Conservation (phyloP, 2,888 invertebrate genomes). For the Yponomeuta malinellus region DNA sequence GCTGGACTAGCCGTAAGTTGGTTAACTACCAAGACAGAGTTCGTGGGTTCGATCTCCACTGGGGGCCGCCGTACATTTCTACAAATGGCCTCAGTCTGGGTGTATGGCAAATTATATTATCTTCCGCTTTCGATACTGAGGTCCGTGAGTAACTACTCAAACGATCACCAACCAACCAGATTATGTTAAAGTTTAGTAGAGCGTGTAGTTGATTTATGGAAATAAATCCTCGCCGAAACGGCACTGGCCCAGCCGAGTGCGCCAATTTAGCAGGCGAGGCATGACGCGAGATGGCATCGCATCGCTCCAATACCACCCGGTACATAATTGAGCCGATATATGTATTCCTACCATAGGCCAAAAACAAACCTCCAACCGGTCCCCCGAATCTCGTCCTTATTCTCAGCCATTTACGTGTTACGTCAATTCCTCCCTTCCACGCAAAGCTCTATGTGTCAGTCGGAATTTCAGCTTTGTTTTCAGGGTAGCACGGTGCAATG, state of each 20-base stretch:
- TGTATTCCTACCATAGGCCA: not conserved
- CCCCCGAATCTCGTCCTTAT: not conserved
- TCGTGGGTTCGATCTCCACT: too few relatives aligned
- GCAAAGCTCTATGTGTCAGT: not conserved
- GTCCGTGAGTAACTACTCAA: too few relatives aligned
- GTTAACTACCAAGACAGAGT: too few relatives aligned
- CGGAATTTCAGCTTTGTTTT: not conserved
- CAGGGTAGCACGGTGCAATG: not conserved
- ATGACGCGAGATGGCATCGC: constrained; percentile 6
- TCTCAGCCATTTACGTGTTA: not conserved
- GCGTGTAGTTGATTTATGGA: too few relatives aligned
- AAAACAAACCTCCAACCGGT: not conserved
- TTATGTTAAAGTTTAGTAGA: too few relatives aligned
- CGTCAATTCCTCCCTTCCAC: not conserved
- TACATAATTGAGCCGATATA: constrained; percentile 3
- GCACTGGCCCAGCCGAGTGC: not conserved
- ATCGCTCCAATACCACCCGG: constrained; percentile 4
- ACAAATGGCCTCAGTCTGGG: too few relatives aligned
- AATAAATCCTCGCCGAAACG: not conserved
- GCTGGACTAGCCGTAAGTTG: too few relatives aligned
- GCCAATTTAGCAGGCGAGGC: constrained; percentile 9
- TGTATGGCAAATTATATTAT: too few relatives aligned
- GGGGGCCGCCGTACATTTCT: too few relatives aligned
- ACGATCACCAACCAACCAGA: too few relatives aligned
- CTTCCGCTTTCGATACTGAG: too few relatives aligned